Percentiles rank a stretch among this genome's conserved stretches.
phyloP scores from a whole-genome alignment of 92 coral and sea anemone species.

The Scolanthus callimorphus region DNA sequence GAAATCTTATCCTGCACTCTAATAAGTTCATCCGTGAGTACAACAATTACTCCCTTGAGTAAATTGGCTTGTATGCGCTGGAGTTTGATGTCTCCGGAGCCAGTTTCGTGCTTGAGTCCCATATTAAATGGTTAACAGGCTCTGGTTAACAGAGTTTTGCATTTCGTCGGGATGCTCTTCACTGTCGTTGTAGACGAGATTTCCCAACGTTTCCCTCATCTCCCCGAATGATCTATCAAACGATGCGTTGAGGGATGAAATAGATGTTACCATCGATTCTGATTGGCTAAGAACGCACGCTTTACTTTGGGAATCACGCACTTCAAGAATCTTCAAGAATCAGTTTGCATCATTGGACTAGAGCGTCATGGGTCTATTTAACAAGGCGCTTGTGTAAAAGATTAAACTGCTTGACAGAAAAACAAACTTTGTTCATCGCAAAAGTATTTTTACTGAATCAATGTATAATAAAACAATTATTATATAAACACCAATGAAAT shows the following conservation, averaged over 20 bases:
- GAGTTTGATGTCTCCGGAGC: constrained; percentile 30
- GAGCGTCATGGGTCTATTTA: no score
- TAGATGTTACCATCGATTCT: no score
- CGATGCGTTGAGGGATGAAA: background rate
- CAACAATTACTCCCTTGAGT: constrained; percentile 42
- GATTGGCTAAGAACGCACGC: no score
- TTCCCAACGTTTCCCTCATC: background rate
- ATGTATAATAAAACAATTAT: no score
- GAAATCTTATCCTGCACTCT: constrained; percentile 33
- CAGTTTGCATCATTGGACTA: background rate
- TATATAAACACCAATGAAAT: no score
- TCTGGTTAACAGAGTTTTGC: no score
- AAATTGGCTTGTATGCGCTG: constrained; percentile 40
- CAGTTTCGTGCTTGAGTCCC: constrained; percentile 38
- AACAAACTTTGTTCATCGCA: no score
- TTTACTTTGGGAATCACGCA: no score
- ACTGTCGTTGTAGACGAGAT: background rate
- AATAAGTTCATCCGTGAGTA: constrained; percentile 27
- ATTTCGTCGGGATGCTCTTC: background rate
- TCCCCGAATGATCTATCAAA: background rate
- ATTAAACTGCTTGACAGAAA: no score
- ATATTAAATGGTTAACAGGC: constrained; percentile 44
- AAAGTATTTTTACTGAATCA: no score
- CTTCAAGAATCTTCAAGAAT: no score
- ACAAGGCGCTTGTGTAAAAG: no score